Conservation (phyloP, 2,113 vertebrate genomes). For the Brevimyrus niger region DNA sequence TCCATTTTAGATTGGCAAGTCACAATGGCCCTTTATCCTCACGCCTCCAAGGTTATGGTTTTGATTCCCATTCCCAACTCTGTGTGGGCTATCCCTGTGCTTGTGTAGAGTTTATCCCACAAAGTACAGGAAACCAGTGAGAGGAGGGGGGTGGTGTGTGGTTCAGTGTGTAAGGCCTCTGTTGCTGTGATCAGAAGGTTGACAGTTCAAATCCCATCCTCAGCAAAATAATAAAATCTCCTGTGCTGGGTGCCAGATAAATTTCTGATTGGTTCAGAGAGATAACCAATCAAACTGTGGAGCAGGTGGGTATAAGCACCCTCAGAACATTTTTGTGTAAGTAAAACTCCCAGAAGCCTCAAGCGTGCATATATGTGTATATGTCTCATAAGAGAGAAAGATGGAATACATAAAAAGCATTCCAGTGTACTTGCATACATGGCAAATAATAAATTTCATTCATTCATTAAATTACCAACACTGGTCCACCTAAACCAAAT, state of each 20-base stretch:
- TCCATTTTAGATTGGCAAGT: not conserved
- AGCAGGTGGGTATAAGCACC: no score
- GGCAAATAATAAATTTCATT: not conserved
- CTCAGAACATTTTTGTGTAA: no score
- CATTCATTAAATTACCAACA: not conserved
- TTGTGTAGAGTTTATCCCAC: not conserved
- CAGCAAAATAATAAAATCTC: not conserved
- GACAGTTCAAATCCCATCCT: not conserved
- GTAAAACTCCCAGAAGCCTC: not conserved
- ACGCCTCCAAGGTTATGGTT: not conserved
- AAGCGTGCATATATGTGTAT: not conserved
- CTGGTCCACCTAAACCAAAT: not conserved
- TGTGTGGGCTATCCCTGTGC: not conserved
- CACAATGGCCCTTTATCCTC: not conserved
- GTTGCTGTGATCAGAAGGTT: not conserved
- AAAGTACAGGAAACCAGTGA: not conserved
- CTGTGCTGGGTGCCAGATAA: not conserved
- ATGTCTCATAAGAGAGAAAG: not conserved
- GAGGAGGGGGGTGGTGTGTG: not conserved
- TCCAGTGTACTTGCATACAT: not conserved
- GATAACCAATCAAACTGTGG: not conserved
- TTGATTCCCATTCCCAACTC: not conserved
- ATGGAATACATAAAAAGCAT: not conserved
- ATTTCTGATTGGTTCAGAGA: not conserved
- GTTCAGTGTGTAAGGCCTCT: not conserved